Evolutionary conservation across 2,888 invertebrate genomes (phyloP).

Genomic region (Protophormia terraenovae): DNA sequence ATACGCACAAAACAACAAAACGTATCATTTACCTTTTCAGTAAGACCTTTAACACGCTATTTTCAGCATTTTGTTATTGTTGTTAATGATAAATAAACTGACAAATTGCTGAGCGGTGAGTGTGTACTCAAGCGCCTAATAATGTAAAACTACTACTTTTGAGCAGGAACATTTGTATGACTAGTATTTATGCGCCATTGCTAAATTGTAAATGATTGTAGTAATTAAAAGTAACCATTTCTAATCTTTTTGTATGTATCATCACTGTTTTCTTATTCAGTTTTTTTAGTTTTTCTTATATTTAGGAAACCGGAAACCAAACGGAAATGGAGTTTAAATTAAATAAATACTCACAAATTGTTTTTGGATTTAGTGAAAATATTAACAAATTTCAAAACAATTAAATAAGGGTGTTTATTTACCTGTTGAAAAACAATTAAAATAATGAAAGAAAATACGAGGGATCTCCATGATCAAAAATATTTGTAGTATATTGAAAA

Average conservation of each 20-base stretch:
- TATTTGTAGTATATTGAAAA: too few relatives aligned
- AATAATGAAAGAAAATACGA: background rate
- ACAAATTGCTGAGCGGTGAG: slow-evolving; percentile 52
- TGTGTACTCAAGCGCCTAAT: slow-evolving; percentile 33
- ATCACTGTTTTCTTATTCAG: background rate
- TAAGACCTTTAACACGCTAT: slow-evolving; percentile 56
- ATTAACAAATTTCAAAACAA: slow-evolving; percentile 27
- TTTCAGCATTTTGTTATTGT: slow-evolving; percentile 21
- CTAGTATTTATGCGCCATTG: slow-evolving; percentile 27
- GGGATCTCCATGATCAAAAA: background rate
- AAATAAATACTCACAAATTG: slow-evolving; percentile 26
- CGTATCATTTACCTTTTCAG: slow-evolving; percentile 46
- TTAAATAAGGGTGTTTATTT: slow-evolving; percentile 45
- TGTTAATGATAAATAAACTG: slow-evolving; percentile 31
- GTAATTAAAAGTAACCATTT: slow-evolving; percentile 62
- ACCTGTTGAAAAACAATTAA: slow-evolving; percentile 56
- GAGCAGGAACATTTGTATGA: background rate
- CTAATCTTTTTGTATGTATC: slow-evolving; percentile 13
- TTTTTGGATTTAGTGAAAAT: background rate
- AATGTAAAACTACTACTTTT: background rate
- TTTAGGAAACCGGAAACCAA: slow-evolving; percentile 63
- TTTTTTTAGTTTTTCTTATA: background rate
- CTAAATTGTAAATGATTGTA: slow-evolving; percentile 1
- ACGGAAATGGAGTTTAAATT: slow-evolving; percentile 61
- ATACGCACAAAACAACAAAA: slow-evolving; percentile 23